Percentiles rank a stretch among this genome's conserved stretches.
Conservation (phyloP, 2,113 vertebrate genomes). For the Labrus mixtus region DNA sequence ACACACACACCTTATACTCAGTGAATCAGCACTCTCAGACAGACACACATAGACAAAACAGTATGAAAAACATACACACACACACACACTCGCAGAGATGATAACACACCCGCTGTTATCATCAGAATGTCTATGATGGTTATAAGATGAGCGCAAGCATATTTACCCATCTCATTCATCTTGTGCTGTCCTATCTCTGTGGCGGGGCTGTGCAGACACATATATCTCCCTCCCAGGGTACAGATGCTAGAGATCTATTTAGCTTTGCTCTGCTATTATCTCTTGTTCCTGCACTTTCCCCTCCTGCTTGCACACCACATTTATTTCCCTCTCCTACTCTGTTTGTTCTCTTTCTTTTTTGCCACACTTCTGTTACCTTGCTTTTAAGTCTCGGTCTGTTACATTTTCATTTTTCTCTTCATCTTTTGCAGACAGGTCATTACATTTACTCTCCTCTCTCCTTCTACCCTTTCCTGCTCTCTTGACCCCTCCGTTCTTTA, state of each 20-base stretch:
- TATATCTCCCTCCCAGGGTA: constrained; percentile 50
- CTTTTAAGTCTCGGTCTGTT: constrained; percentile 11
- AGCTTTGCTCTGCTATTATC: constrained; percentile 52
- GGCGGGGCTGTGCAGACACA: constrained; percentile 56
- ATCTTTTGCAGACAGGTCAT: constrained; percentile 39
- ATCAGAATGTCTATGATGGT: constrained; percentile 61
- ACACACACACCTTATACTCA: not conserved
- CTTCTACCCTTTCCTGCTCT: constrained; percentile 1
- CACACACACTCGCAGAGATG: constrained; percentile 28
- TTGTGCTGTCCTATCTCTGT: constrained; percentile 65
- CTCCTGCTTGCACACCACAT: constrained; percentile 22
- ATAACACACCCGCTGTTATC: constrained; percentile 63
- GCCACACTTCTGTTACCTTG: not conserved
- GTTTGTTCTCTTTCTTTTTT: constrained; percentile 31
- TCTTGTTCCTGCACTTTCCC: constrained; percentile 24
- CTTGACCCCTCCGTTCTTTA: constrained; percentile 12
- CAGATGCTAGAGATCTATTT: constrained; percentile 60
- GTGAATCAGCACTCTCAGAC: constrained; percentile 21
- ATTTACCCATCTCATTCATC: constrained; percentile 80
- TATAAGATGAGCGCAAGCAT: constrained; percentile 71
- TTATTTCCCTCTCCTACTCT: constrained; percentile 29
- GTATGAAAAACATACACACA: constrained; percentile 14
- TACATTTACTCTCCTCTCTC: constrained; percentile 26
- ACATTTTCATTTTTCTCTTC: constrained; percentile 12
- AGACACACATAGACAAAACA: constrained; percentile 8